Evolutionary conservation across 2,113 vertebrate genomes (phyloP).

Genomic region (Anarrhichthys ocellatus): DNA sequence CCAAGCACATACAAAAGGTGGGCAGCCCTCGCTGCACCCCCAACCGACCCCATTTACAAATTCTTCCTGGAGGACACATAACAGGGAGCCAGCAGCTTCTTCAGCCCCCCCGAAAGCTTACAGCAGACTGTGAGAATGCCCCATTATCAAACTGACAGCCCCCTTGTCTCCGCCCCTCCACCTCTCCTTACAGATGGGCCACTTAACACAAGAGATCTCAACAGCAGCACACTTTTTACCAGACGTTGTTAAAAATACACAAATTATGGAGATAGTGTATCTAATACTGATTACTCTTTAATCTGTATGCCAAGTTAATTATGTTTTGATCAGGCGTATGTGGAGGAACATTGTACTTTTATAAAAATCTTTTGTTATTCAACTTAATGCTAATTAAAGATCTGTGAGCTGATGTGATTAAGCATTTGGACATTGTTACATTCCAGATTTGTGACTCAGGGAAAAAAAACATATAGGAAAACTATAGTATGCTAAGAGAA

Average conservation of each 20-base stretch:
- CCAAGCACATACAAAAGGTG: constrained; percentile 4
- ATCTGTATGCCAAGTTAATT: constrained; percentile 26
- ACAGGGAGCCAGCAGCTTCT: constrained; percentile 42
- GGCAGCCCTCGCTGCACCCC: constrained; percentile 7
- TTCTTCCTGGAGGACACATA: constrained; percentile 44
- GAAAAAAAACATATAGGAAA: constrained; percentile 1
- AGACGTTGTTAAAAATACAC: neutral
- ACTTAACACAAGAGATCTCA: constrained; percentile 13
- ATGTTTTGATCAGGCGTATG: constrained; percentile 4
- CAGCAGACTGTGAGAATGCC: constrained; percentile 55
- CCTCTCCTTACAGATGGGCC: constrained; percentile 33
- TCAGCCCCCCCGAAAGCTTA: constrained; percentile 51
- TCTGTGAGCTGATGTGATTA: constrained; percentile 5
- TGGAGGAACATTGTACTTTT: neutral
- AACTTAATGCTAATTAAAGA: constrained; percentile 20
- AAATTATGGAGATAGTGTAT: neutral
- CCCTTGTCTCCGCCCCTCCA: constrained; percentile 11
- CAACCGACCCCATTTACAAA: constrained; percentile 10
- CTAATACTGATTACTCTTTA: constrained; percentile 13
- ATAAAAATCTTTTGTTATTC: neutral
- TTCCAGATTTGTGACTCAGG: constrained; percentile 2
- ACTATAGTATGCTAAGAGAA: constrained; percentile 1
- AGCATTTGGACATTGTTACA: neutral
- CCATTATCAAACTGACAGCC: constrained; percentile 57
- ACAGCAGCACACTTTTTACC: neutral